Evolutionary conservation across 2,113 vertebrate genomes (phyloP), one percentile per base, ranked within the genome.

Genomic region (Nycticorax nycticorax): DNA sequence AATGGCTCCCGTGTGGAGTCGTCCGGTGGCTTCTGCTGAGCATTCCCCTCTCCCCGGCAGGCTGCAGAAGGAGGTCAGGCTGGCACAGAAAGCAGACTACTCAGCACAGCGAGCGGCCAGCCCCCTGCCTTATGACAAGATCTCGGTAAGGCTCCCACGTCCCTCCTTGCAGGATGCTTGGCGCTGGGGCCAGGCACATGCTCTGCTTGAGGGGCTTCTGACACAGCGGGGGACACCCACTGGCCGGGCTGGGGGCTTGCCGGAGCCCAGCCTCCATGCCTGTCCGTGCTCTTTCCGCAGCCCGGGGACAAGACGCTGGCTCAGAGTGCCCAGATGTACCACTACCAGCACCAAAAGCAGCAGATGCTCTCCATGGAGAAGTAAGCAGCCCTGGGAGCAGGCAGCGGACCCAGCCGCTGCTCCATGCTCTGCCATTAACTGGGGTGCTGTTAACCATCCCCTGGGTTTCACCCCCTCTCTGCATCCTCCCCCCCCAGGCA

Each of bases 301-400:
- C 98, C 98, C 0, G 99, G 99, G 24, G 99, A 99, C 97, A 99
- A 99, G 96, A 99, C 98, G 4, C 98, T 99, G 97, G 99, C 99
- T 12, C 99, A 99, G 84, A 99, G 98, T 3, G 99, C 99, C 2
- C 99, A 99, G 97, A 99, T 99, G 99, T 99, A 99, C 94, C 99
- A 99, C 97, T 99, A 99, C 97, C 99, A 99, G 94, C 99, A 99
- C 95, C 99, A 99, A 98, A 99, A 99, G 87, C 99, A 99, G 97
- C 99, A 99, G 98, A 99, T 99, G 99, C 97, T 99, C 79, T 99
- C 99, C 82, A 96, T 99, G 96, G 98, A 99, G 78, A 99, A 98
- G 99, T 99, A 96, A 94, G 99, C 97, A 57, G 14, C 59, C 45
- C 32, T 0, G 2, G 33, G 20, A 76, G 14, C 50, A 64, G 39